Conservation (phyloP, 1,140 invertebrate species). For the Thaumetopoea pityocampa region DNA sequence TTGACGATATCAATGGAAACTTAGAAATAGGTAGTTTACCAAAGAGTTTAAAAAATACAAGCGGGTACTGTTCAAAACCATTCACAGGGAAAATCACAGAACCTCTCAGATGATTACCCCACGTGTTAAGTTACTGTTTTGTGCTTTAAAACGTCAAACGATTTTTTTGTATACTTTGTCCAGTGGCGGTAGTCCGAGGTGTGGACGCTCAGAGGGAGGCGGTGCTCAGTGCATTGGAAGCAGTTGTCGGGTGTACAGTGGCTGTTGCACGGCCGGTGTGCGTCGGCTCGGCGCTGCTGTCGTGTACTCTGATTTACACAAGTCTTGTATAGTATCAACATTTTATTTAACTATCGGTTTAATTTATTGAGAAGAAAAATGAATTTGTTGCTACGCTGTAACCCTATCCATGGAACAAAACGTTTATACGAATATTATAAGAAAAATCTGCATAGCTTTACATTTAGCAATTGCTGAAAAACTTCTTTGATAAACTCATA, state of each 20-base stretch:
- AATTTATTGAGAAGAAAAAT: no score
- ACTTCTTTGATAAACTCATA: no score
- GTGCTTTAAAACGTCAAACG: slow-evolving; percentile 31
- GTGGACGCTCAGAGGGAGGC: slow-evolving; percentile 33
- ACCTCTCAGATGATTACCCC: slow-evolving; percentile 28
- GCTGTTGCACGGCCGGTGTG: slow-evolving; percentile 31
- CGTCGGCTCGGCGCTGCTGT: slow-evolving; percentile 23
- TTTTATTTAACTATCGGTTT: no score
- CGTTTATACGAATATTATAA: no score
- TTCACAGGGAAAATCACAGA: slow-evolving; percentile 14
- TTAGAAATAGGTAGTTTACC: no score
- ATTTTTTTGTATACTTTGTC: slow-evolving; percentile 24
- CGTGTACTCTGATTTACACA: slow-evolving; percentile 16
- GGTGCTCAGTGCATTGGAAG: slow-evolving; percentile 44
- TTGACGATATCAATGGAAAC: no score
- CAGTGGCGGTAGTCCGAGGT: slow-evolving; percentile 38
- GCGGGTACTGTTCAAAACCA: slow-evolving; percentile 1
- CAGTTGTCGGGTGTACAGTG: slow-evolving; percentile 37
- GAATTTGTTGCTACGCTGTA: no score
- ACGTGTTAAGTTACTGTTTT: slow-evolving; percentile 25
- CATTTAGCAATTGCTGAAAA: no score
- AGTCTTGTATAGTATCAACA: no score
- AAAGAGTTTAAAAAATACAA: no score
- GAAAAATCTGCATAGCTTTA: no score
- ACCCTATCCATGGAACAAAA: no score